Base-by-base conservation (phyloP, 2,888 invertebrate genomes). In the Drosophila vallismaia region DNA sequence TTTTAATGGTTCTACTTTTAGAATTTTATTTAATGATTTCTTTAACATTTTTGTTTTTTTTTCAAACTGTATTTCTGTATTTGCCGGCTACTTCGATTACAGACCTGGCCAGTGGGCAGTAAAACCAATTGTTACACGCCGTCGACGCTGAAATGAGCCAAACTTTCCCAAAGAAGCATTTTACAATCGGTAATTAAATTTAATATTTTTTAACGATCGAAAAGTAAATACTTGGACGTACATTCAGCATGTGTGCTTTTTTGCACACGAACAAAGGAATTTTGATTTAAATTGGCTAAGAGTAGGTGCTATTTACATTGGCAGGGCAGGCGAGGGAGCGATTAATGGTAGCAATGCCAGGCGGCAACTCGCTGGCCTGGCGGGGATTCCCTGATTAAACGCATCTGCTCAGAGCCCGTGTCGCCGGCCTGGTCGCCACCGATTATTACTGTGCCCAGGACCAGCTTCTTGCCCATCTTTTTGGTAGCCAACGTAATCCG, bases 381-480 rank as follows among this genome's bases (percentile, higher is more conserved):
- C 4, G 84, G 85, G 0, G 83, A 73, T 2, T 90, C 81, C 28
- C 71, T 71, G 7, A 91, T 73, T 1, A 79, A 72, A 3, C 86
- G 69, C 88, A 92, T 79, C 53, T 92, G 92, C 24, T 90, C 89
- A n/a, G 79, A 57, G 9, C 87, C 88, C 29, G 80, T 71, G 8
- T 88, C 90, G 5, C 64, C 48, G 14, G 76, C 50, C 4, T 52
- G 59, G 3, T 66, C 40, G 1, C 88, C 77, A 6, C 90, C 89
- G 10, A 91, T 70, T 3, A 89, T 12, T 0, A 91, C 89, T 0
- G 91, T 91, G 31, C 92, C 92, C 29, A 92, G 70, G 6, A 92
- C 88, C 40, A 91, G 78, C 77, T 92, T 92, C 62, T 91, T 92
- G 60, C 88, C 91, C 77, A 92, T 82, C 75, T 92, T 92, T 71